Conservation (phyloP, 2,888 invertebrate genomes). For the Protula sp. region DNA sequence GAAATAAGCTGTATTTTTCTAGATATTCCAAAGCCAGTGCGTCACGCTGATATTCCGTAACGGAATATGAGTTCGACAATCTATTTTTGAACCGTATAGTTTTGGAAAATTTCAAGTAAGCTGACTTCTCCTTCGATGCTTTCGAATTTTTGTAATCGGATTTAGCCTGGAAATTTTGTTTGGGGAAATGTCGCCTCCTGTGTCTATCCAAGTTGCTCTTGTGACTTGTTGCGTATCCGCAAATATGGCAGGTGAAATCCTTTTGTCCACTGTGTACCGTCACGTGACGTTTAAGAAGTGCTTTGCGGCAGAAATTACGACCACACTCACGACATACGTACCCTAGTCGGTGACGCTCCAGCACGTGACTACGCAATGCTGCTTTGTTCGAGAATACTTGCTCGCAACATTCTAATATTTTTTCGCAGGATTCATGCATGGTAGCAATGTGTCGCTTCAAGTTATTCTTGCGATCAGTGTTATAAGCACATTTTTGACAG, state of each 20-base stretch:
- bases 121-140: too few relatives aligned
- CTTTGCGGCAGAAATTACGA: constrained; percentile 50
- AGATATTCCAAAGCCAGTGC: not conserved
- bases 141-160: too few relatives aligned
- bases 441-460: constrained; percentile 49
- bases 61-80: too few relatives aligned
- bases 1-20: not conserved
- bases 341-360: constrained; percentile 44
- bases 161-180: constrained; percentile 8
- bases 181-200: constrained; percentile 32
- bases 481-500: constrained; percentile 38
- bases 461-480: constrained; percentile 47
- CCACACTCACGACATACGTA: constrained; percentile 47
- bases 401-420: constrained; percentile 44
- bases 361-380: constrained; percentile 48
- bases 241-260: constrained; percentile 47
- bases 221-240: constrained; percentile 52
- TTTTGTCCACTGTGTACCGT: constrained; percentile 54
- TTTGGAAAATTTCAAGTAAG: not conserved
- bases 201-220: constrained; percentile 54
- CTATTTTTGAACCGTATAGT: too few relatives aligned
- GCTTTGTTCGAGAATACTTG: constrained; percentile 45
- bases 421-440: constrained; percentile 44
- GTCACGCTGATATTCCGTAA: not conserved
- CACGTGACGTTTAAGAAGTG: constrained; percentile 51